Evolutionary conservation across 2,888 invertebrate species (phyloP).

Genomic region (Brachylomia viminalis): DNA sequence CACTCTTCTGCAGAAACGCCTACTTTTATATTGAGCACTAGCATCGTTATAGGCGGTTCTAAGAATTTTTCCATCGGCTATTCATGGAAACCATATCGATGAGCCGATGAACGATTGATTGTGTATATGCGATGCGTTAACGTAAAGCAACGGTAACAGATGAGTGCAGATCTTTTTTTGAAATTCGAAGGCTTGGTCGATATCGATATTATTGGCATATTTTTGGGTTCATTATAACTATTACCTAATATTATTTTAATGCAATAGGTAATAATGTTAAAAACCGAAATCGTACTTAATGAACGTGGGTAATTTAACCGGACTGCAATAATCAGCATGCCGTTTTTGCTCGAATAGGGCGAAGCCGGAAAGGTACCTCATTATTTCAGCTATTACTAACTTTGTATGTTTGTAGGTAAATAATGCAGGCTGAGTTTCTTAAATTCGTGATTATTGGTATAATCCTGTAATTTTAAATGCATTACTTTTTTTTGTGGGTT

Average conservation of each 20-base stretch:
- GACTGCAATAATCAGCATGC: conserved; percentile 5
- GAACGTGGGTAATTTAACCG: conserved; percentile 19
- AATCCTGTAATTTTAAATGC: conserved; percentile 25
- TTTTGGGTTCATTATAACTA: not conserved
- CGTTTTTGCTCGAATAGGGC: conserved; percentile 50
- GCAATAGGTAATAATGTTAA: not conserved
- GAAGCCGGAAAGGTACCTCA: conserved; percentile 52
- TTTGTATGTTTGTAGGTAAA: conserved; percentile 14
- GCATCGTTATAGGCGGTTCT: conserved; percentile 28
- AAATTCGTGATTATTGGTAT: conserved; percentile 15
- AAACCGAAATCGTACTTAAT: not conserved
- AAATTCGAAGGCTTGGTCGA: conserved; percentile 5
- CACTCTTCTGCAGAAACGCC: conserved; percentile 1
- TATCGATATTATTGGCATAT: not conserved
- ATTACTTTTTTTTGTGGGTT: not conserved
- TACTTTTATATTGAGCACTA: conserved; percentile 41
- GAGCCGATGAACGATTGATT: conserved; percentile 25
- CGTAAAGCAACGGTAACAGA: conserved; percentile 19
- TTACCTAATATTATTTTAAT: conserved; percentile 16
- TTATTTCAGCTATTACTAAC: conserved; percentile 47
- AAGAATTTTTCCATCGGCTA: conserved; percentile 30
- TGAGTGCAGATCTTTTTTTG: not conserved
- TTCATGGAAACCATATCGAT: conserved; percentile 47
- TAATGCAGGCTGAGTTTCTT: conserved; percentile 17
- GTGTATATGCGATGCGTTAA: conserved; percentile 25